Evolutionary conservation across 2,888 invertebrate genomes (phyloP).

Genomic region (Octodonta nipae): DNA sequence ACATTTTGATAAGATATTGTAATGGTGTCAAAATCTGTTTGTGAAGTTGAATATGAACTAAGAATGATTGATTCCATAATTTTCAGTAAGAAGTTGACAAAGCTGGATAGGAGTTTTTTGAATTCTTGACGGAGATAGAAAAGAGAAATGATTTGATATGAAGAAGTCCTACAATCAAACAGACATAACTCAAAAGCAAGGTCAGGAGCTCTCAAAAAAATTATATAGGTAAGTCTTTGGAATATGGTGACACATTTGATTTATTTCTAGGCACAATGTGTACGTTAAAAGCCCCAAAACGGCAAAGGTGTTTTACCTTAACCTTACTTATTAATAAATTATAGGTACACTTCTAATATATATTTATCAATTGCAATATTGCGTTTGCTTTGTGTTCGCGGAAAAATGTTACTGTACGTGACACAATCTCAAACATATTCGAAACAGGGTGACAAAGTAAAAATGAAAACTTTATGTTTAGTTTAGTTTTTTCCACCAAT

Average conservation of each 20-base stretch:
- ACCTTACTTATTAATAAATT: too few species aligned
- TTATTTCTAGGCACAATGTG: slow-evolving; percentile 2
- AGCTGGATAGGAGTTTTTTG: slow-evolving; percentile 27
- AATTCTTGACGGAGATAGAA: slow-evolving; percentile 36
- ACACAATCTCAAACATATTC: too few species aligned
- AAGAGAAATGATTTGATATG: slow-evolving; percentile 39
- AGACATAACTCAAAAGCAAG: slow-evolving; percentile 41
- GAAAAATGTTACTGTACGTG: too few species aligned
- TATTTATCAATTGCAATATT: too few species aligned
- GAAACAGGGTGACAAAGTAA: too few species aligned
- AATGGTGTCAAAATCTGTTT: slow-evolving; percentile 35
- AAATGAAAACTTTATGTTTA: too few species aligned
- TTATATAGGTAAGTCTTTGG: slow-evolving; percentile 39
- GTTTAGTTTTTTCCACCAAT: too few species aligned
- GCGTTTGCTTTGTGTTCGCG: too few species aligned
- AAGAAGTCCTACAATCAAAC: slow-evolving; percentile 41
- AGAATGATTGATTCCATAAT: slow-evolving; percentile 29
- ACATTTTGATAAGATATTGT: slow-evolving; percentile 31
- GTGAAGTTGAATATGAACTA: slow-evolving; percentile 32
- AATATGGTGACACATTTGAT: slow-evolving; percentile 5
- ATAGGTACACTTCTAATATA: too few species aligned
- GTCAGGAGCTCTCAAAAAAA: slow-evolving; percentile 43
- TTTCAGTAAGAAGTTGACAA: slow-evolving; percentile 23
- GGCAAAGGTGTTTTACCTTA: too few species aligned
- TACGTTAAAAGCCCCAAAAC: too few species aligned